Evolutionary conservation across 2,113 vertebrate genomes (phyloP).

Genomic region (Casuarius casuarius): DNA sequence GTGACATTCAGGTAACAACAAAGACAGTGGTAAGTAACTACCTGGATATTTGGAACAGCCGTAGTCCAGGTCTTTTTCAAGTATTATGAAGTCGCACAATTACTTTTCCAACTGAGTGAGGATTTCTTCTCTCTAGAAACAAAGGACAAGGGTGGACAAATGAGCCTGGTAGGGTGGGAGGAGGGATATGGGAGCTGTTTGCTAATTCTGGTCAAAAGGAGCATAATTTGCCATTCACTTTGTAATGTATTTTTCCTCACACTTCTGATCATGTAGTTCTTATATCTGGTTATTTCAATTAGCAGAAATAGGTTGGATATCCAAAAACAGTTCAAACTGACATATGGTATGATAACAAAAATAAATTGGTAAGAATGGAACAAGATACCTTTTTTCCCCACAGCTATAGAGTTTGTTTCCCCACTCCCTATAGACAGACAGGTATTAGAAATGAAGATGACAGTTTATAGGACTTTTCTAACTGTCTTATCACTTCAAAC

Average conservation of each 20-base stretch:
- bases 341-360: not conserved
- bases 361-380: not conserved
- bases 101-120: not conserved
- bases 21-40: not conserved
- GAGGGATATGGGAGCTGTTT: not conserved
- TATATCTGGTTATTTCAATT: not conserved
- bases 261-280: not conserved
- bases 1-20: fast-evolving
- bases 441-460: not conserved
- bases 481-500: not conserved
- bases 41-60: not conserved
- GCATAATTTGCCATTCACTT: not conserved
- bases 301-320: not conserved
- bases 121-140: not conserved
- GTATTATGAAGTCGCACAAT: not conserved
- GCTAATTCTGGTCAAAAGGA: not conserved
- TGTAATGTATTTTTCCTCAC: not conserved
- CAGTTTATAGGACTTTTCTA: not conserved
- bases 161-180: not conserved
- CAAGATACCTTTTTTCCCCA: not conserved
- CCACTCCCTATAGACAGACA: not conserved
- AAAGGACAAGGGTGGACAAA: not conserved
- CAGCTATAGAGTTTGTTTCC: not conserved
- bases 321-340: not conserved
- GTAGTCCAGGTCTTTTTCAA: not conserved